phyloP scores from a whole-genome alignment of 1,140 invertebrate species.

The Piezodorus guildinii region DNA sequence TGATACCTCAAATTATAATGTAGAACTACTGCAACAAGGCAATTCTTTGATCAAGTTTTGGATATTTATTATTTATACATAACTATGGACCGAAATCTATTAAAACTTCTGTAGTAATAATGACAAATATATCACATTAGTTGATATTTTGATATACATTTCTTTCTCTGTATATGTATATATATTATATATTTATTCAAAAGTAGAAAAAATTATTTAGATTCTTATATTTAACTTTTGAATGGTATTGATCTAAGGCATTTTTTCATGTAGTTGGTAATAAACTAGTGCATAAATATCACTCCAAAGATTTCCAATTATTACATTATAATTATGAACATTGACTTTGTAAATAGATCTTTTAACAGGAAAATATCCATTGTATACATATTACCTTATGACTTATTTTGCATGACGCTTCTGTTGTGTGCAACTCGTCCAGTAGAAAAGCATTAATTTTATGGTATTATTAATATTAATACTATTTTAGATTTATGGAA shows the following conservation, averaged over 20 bases:
- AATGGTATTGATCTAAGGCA: no score
- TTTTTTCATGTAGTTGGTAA: no score
- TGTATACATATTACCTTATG: conserved; percentile 14
- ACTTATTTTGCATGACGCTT: conserved; percentile 21
- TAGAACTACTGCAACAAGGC: conserved; percentile 6
- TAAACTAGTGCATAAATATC: no score
- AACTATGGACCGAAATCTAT: no score
- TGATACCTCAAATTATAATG: not conserved
- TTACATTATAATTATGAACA: conserved; percentile 10
- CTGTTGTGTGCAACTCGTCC: conserved; percentile 23
- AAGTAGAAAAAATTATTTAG: no score
- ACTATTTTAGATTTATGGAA: conserved; percentile 17
- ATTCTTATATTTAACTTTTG: no score
- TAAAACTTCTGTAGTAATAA: no score
- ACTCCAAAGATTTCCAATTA: not conserved
- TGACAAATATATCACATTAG: no score
- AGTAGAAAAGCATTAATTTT: conserved; percentile 19
- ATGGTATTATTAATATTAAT: conserved; percentile 15
- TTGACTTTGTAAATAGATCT: conserved; percentile 13
- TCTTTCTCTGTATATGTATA: no score
- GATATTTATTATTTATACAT: no score
- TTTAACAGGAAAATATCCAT: not conserved
- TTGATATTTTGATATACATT: no score
- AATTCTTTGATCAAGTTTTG: not conserved
- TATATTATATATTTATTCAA: no score